These are phyloP conservation scores for Strix uralensis DNA, from an alignment of 2,113 vertebrate species.

Conservation along the genomic window DNA sequence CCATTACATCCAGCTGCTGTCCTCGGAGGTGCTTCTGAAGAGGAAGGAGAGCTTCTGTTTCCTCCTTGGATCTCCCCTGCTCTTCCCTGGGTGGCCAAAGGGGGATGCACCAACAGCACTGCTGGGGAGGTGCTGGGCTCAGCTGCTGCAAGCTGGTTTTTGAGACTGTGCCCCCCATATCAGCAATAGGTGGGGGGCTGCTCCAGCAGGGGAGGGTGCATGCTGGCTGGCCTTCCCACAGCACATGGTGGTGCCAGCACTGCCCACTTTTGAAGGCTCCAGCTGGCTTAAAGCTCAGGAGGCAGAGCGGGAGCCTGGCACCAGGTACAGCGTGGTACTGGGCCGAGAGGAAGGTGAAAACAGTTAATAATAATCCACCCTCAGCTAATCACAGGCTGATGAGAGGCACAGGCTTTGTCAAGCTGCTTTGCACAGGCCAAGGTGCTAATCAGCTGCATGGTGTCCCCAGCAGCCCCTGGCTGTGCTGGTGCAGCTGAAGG, in stretches of 20 bases:
- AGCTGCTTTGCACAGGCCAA: not conserved
- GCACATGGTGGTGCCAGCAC: not conserved
- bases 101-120: not conserved
- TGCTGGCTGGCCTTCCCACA: not conserved
- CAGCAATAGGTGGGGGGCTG: not conserved
- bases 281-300: not conserved
- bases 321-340: not conserved
- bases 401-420: not conserved
- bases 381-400: not conserved
- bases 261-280: not conserved
- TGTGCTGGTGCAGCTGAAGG: not conserved
- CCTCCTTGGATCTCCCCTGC: not conserved
- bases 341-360: not conserved
- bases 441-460: not conserved
- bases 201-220: too few relatives aligned
- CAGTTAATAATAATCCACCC: slow-evolving; percentile 4
- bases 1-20: not conserved
- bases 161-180: rapidly evolving
- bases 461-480: not conserved
- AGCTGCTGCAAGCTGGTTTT: not conserved
- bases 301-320: not conserved
- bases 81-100: not conserved
- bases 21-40: not conserved
- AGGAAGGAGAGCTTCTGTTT: not conserved
- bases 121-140: not conserved